A percentile compares a stretch with the other conserved stretches of the same genome.
These are phyloP conservation scores for Aspidiotus destructor DNA, from an alignment of 2,888 invertebrate genomes.

Conservation along the genomic window DNA sequence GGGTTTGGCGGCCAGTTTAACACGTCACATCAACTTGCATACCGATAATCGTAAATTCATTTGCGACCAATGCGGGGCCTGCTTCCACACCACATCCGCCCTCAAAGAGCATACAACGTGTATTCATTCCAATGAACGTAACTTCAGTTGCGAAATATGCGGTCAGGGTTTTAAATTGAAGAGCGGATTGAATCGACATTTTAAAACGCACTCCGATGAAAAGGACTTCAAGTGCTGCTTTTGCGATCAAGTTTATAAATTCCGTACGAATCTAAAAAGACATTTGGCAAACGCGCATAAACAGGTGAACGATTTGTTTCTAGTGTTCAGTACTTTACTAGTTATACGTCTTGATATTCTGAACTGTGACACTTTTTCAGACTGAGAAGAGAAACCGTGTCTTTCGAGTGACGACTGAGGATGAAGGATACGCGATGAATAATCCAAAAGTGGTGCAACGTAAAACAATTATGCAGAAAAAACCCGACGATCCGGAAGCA, in stretches of 20 bases:
- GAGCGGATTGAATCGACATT: constrained; percentile 52
- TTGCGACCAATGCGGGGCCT: constrained; percentile 32
- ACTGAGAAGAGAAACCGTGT: constrained; percentile 18
- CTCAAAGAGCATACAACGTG: constrained; percentile 30
- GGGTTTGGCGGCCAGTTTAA: constrained; percentile 13
- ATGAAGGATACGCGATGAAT: constrained; percentile 27
- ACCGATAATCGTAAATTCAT: constrained; percentile 30
- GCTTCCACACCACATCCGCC: constrained; percentile 28
- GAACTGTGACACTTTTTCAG: background rate
- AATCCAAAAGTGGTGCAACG: constrained; percentile 18
- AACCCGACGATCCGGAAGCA: background rate
- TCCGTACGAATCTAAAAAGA: constrained; percentile 27
- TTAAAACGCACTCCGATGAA: constrained; percentile 43
- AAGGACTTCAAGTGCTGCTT: constrained; percentile 37
- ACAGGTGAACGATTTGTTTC: constrained; percentile 7
- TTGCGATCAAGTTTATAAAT: constrained; percentile 32
- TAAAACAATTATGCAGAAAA: constrained; percentile 6
- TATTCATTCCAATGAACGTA: constrained; percentile 31
- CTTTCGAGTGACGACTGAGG: constrained; percentile 18
- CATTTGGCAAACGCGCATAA: constrained; percentile 28
- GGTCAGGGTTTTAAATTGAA: constrained; percentile 39
- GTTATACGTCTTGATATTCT: background rate
- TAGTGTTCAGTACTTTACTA: background rate
- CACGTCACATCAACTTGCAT: constrained; percentile 27
- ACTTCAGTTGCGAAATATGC: constrained; percentile 32